Base-by-base conservation (phyloP, 2,797 vertebrate species). In the Salarias fasciatus region DNA sequence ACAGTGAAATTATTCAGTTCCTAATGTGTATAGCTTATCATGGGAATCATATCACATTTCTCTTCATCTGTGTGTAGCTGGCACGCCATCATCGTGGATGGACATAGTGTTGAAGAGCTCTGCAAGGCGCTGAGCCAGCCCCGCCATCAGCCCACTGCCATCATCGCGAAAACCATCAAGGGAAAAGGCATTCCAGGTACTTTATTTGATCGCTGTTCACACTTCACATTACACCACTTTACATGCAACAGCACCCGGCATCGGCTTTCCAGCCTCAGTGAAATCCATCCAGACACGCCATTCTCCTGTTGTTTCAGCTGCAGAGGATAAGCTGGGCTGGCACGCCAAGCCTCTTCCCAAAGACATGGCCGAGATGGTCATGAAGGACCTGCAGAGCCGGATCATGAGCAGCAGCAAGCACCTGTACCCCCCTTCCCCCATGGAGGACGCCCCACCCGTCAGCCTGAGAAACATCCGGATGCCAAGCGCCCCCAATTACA, bases 291-390 rank as follows among this genome's bases (percentile, higher is more conserved):
- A 2, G 24, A 24, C 18, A 24, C 3, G 4, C 0, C 1, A 2
- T 53, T 18, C 63, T 40, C 6, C 3, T 75, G 24, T 63, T 49
- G 12, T 72, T 81, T 43, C 72, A 98, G 97, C 93, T 79, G 85
- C 95, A 15, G 97, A 99, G 86, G 97, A 98, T 78, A 98, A 98
- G 86, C 91, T 96, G 58, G 94, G 92, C 49, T 99, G 97, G 97
- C 96, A 99, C 2, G 96, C 94, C 57, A 99, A 98, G 76, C 85
- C 94, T 38, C 94, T 99, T 67, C 93, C 96, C 1, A 95, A 96
- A 87, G 96, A 97, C 82, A 94, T 96, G 94, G 94, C 95, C 0
- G 96, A 99, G 3, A 91, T 94, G 71, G 83, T 95, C 2, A 91
- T 95, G 82, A 94, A 95, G 80, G 96, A 97, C 64, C 94, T 98